A percentile compares a stretch with the other conserved stretches of the same genome.
Evolutionary conservation across 2,113 vertebrate genomes (phyloP).

Genomic region (Nesogale talazaci): DNA sequence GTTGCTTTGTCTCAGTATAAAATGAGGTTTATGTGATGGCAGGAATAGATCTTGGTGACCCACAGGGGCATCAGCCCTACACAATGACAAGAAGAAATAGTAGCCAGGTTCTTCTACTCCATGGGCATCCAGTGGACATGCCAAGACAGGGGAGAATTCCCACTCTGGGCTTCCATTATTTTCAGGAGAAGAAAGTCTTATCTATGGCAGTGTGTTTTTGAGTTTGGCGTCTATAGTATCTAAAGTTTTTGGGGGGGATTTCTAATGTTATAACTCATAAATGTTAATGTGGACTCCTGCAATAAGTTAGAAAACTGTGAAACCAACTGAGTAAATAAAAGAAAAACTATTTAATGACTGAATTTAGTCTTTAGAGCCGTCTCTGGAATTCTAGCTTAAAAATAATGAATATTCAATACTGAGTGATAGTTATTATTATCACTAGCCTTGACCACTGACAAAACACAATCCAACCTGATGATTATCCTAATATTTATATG

Average conservation of each 20-base stretch:
- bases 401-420: background rate
- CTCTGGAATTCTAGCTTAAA: background rate
- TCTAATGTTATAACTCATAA: background rate
- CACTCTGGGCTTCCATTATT: too few species aligned
- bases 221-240: background rate
- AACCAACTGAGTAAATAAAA: background rate
- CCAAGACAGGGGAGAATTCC: too few species aligned
- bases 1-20: background rate
- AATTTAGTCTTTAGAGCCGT: background rate
- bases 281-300: background rate
- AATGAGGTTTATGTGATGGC: background rate
- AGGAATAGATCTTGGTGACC: background rate
- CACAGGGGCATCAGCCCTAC: background rate
- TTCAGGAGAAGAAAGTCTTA: too few species aligned
- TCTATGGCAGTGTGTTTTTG: too few species aligned
- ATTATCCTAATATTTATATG: background rate
- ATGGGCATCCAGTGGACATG: too few species aligned
- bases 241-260: slow-evolving; percentile 23
- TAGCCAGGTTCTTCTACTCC: background rate
- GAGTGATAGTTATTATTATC: background rate
- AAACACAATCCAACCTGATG: background rate
- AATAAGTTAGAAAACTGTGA: background rate
- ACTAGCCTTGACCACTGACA: background rate
- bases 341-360: background rate
- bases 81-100: background rate